Conservation (phyloP, 2,888 invertebrate species). For the Ormyrus pomaceus region DNA sequence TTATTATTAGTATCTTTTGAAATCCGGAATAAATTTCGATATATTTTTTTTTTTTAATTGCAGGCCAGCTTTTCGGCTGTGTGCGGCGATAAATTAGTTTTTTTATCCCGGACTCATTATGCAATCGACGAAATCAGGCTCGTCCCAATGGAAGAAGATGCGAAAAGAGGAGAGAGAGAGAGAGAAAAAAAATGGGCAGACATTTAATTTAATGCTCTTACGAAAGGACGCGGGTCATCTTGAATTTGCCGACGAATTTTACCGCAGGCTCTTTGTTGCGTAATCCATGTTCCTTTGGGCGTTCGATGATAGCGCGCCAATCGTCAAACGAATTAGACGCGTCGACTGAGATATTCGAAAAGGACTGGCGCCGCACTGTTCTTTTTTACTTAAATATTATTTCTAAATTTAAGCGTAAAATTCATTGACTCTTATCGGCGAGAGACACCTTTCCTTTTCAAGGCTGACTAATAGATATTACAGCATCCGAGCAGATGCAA, state of each 20-base stretch:
- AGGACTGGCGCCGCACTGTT: not conserved
- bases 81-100: not conserved
- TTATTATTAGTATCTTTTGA: conserved; percentile 5
- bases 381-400: conserved; percentile 9
- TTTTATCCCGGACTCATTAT: conserved; percentile 10
- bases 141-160: conserved; percentile 20
- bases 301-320: conserved; percentile 27
- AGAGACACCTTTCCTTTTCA: conserved; percentile 50
- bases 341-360: conserved; percentile 15
- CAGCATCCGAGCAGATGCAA: conserved; percentile 54
- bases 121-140: conserved; percentile 2
- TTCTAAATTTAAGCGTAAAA: conserved; percentile 19
- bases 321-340: conserved; percentile 17
- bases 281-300: conserved; percentile 57
- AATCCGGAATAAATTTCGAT: not conserved
- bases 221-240: conserved; percentile 63
- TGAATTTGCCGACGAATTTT: conserved; percentile 65
- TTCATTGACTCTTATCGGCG: conserved; percentile 28
- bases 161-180: conserved; percentile 29
- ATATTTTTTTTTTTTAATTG: conserved; percentile 10
- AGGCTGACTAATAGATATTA: conserved; percentile 51
- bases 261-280: conserved; percentile 57
- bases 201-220: conserved; percentile 61
- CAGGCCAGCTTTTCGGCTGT: not conserved
- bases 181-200: conserved; percentile 55